phyloP scores from a whole-genome alignment of 37 sponge, comb jelly and placozoan species.

The Axinella damicornis region DNA sequence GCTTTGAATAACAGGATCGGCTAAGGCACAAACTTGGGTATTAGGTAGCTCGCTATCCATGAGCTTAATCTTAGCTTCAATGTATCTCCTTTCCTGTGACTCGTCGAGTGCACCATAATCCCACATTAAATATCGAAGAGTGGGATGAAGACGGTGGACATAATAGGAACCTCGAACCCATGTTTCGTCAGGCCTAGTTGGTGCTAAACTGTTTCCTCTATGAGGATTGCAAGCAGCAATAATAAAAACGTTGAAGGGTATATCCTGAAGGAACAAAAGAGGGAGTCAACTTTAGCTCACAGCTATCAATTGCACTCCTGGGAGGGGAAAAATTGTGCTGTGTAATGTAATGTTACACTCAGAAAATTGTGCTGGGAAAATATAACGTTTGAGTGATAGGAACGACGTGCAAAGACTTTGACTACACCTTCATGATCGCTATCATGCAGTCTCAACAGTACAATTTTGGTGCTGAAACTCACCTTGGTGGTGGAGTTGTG shows the following conservation, averaged over 20 bases:
- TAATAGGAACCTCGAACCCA: slow-evolving; percentile 73
- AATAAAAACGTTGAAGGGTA: slow-evolving; percentile 74
- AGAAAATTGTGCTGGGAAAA: no score
- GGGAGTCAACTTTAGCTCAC: no score
- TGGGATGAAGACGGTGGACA: slow-evolving; percentile 80
- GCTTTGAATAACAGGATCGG: slow-evolving; percentile 46
- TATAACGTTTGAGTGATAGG: no score
- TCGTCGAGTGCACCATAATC: slow-evolving; percentile 76
- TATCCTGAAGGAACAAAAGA: slow-evolving; percentile 8
- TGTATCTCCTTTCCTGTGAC: slow-evolving; percentile 75
- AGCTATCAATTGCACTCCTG: no score
- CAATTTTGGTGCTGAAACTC: no score
- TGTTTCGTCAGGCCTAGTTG: background rate
- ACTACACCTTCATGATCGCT: no score
- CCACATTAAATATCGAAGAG: slow-evolving; percentile 67
- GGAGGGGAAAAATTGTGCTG: no score
- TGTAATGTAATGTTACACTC: no score
- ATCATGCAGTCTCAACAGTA: no score
- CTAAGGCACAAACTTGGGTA: slow-evolving; percentile 3
- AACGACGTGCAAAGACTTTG: no score
- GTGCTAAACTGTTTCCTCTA: slow-evolving; percentile 68
- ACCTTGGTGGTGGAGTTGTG: no score
- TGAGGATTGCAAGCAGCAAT: slow-evolving; percentile 89
- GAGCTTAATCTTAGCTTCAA: slow-evolving; percentile 55
- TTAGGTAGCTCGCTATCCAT: slow-evolving; percentile 17